Evolutionary conservation across 2,888 invertebrate genomes (phyloP), one percentile per base, ranked within the genome.

Genomic region (Phymatocera aterrima): DNA sequence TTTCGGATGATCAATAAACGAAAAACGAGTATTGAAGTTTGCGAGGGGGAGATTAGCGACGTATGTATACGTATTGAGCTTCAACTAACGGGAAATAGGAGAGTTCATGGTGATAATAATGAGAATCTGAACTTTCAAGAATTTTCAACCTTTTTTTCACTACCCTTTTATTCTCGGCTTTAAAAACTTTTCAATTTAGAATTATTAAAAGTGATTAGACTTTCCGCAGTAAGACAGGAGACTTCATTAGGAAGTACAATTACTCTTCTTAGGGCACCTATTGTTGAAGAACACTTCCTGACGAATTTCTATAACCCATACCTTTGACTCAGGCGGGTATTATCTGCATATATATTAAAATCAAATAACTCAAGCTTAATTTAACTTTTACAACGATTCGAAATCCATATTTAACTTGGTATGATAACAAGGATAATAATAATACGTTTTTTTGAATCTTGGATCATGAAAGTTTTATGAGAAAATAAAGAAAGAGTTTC

Each of bases 41-140:
- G 21, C 15, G 43, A 24, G 15, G 43, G 12, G n/a, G 15, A 15
- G 65, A 68, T 68, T 68, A 68, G 28, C 15, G 10, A 4, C 5
- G 12, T 54, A 6, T n/a, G 54, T 54, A 54, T 51, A 65, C 61
- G 31, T 65, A 43, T 6, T 21, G 15, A 65, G 15, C 43, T 43
- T 2, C 15, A 68, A 43, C 65, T 43, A 68, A 12, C 24, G 24
- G 46, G 6, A 68, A 24, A 15, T 43, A 24, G 43, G 24, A 43
- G n/a, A 46, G 28, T 43, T 15, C 40, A 34, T 24, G 28, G 31
- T 68, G 28, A 5, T 68, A 68, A 68, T 68, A 24, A 68, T 68
- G 65, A 68, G 12, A 64, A 64, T 18, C 37, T 10, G 37, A 64
- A 64, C 61, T 37, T 64, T 24, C 21, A 37, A 64, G 61, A 37